A percentile compares a stretch with the other conserved stretches of the same genome.
These are phyloP conservation scores for Physocephala rufipes DNA, from an alignment of 2,888 invertebrate species.

Conservation along the genomic window DNA sequence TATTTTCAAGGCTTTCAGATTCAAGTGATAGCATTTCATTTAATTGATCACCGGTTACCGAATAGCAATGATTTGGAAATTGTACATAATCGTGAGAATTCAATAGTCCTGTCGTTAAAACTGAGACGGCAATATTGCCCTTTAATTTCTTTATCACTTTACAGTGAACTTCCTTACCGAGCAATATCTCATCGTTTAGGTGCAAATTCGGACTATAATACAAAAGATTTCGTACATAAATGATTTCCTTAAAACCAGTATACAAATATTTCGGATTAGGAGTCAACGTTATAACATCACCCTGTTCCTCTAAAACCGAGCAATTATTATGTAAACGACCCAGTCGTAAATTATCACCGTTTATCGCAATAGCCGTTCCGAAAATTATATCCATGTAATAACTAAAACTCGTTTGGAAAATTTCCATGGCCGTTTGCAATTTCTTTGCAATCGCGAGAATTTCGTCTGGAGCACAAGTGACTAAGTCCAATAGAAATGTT, in stretches of 20 bases:
- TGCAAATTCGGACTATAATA: conserved; percentile 53
- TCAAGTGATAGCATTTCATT: conserved; percentile 41
- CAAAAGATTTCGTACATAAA: conserved; percentile 58
- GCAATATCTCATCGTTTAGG: conserved; percentile 52
- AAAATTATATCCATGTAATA: too few species aligned
- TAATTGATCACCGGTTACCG: conserved; percentile 31
- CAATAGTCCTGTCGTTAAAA: conserved; percentile 54
- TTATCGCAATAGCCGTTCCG: too few species aligned
- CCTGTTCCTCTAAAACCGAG: conserved; percentile 50
- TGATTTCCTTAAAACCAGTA: conserved; percentile 57
- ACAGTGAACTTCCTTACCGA: conserved; percentile 48
- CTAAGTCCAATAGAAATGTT: conserved; percentile 58
- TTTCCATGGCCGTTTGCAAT: too few species aligned
- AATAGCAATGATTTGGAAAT: conserved; percentile 57
- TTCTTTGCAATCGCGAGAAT: too few species aligned
- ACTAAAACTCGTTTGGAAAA: too few species aligned
- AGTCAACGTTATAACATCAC: conserved; percentile 57
- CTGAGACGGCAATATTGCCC: conserved; percentile 53
- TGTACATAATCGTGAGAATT: conserved; percentile 58
- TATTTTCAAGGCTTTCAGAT: conserved; percentile 50
- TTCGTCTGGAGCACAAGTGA: conserved; percentile 53
- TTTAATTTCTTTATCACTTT: conserved; percentile 56
- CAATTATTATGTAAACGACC: conserved; percentile 61
- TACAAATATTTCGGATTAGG: conserved; percentile 55
- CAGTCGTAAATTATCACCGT: conserved; percentile 59